Conservation (phyloP, 1,140 invertebrate species). For the Helicoverpa zea region DNA sequence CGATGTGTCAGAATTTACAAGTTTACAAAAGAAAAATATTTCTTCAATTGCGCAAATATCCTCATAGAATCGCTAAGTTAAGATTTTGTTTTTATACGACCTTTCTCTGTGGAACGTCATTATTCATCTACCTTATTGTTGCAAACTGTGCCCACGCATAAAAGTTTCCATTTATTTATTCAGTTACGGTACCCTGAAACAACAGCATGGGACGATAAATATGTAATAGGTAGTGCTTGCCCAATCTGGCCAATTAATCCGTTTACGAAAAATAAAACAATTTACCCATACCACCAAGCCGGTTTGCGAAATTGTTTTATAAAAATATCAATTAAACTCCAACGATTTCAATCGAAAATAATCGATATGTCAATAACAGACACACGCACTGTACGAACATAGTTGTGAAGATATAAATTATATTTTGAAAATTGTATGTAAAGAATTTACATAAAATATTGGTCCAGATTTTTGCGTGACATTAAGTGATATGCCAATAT, state of each 20-base stretch:
- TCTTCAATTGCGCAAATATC: no score
- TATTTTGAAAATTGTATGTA: not conserved
- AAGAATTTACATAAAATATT: no score
- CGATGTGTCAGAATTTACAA: not conserved
- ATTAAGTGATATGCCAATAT: not conserved
- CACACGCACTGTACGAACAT: not conserved
- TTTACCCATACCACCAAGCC: not conserved
- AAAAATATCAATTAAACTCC: slow-evolving; percentile 5
- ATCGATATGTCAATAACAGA: slow-evolving; percentile 7
- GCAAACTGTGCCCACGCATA: not conserved
- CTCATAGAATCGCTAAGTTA: no score
- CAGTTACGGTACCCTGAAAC: not conserved
- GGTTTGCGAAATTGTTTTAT: not conserved
- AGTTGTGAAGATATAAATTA: not conserved
- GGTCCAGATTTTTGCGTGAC: not conserved
- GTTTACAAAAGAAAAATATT: no score
- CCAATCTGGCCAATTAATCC: not conserved
- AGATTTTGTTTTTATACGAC: no score
- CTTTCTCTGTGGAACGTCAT: no score
- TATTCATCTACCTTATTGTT: no score
- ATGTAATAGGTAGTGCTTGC: not conserved
- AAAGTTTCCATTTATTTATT: no score
- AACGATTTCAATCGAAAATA: slow-evolving; percentile 2
- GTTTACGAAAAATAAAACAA: slow-evolving; percentile 6
- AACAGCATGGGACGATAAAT: not conserved